These are phyloP conservation scores for Python bivittatus DNA, from an alignment of 2,113 vertebrate species.

Conservation along the genomic window DNA sequence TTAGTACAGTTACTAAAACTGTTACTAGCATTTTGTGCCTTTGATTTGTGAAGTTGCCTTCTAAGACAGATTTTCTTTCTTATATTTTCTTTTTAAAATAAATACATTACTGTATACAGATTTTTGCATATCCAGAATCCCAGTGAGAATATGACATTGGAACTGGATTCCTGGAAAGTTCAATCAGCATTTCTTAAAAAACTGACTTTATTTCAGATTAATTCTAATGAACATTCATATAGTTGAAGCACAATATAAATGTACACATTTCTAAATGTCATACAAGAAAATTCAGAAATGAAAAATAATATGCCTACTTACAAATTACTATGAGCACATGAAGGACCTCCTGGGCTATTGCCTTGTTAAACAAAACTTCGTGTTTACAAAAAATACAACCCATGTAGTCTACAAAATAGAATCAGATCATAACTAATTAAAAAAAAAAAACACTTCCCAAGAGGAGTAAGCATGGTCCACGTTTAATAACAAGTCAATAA, in stretches of 20 bases:
- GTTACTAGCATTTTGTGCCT: neutral
- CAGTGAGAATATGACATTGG: neutral
- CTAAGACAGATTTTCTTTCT: neutral
- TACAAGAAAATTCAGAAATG: neutral
- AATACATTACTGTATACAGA: neutral
- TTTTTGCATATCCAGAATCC: neutral
- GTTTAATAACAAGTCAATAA: neutral
- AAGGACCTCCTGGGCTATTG: neutral
- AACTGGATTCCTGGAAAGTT: neutral
- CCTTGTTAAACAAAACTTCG: neutral
- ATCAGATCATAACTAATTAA: neutral
- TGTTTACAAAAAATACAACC: neutral
- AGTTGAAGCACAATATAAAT: neutral
- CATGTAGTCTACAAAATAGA: neutral
- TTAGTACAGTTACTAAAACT: neutral
- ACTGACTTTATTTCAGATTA: neutral
- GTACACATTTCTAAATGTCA: neutral
- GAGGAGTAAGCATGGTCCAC: neutral
- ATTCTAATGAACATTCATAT: neutral
- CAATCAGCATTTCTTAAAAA: neutral
- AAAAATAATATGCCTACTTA: neutral
- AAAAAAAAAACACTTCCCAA: neutral
- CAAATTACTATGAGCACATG: neutral
- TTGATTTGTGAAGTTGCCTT: neutral
- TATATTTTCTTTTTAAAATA: neutral